Evolutionary conservation across 2,888 invertebrate species (phyloP).

Genomic region (Petrolisthes cinctipes): DNA sequence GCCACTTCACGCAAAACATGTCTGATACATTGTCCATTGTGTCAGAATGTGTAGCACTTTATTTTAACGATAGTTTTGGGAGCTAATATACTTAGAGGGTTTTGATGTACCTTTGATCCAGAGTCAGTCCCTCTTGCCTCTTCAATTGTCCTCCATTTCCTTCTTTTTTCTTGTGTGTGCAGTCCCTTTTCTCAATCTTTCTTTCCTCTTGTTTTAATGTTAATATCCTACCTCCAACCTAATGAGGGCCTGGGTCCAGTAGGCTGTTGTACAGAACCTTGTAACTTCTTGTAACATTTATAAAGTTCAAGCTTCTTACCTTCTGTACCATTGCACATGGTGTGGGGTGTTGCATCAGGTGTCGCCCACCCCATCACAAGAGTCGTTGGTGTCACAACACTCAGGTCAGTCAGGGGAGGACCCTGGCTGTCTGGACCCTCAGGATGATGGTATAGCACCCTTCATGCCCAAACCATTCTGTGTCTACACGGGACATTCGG

Average conservation of each 20-base stretch:
- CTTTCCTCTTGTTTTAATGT: not conserved
- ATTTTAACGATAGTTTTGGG: too few species aligned
- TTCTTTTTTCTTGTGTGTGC: too few species aligned
- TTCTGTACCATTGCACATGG: too few species aligned
- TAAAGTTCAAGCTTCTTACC: not conserved
- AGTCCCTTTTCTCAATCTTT: not conserved
- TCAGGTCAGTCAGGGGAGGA: slow-evolving; percentile 70
- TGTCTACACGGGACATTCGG: slow-evolving; percentile 93
- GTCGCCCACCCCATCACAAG: slow-evolving; percentile 92
- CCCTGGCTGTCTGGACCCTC: slow-evolving; percentile 63
- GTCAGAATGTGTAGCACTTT: too few species aligned
- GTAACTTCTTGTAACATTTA: not conserved
- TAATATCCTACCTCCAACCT: not conserved
- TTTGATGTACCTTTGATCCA: too few species aligned
- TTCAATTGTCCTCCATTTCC: too few species aligned
- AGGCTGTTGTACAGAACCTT: too few species aligned
- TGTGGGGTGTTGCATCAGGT: slow-evolving; percentile 68
- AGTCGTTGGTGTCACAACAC: slow-evolving; percentile 86
- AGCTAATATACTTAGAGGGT: too few species aligned
- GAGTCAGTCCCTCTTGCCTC: too few species aligned
- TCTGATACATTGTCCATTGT: too few species aligned
- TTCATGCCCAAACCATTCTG: slow-evolving; percentile 94
- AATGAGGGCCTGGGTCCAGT: too few species aligned
- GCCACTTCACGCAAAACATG: too few species aligned
- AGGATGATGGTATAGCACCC: slow-evolving; percentile 72